Conservation (phyloP, 2,113 vertebrate species). For the Larimichthys crocea region DNA sequence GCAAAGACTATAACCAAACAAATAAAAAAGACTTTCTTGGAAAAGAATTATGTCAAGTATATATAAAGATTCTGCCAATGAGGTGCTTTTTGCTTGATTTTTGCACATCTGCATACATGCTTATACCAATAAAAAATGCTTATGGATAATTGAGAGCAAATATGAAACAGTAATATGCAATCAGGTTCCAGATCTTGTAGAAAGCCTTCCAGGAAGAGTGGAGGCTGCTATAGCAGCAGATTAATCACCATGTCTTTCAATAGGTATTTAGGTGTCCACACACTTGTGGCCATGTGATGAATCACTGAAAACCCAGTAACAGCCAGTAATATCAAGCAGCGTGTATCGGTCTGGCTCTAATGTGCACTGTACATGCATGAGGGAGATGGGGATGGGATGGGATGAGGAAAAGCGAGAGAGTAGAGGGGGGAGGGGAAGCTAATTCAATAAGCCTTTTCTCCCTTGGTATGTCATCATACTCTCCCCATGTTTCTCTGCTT, state of each 20-base stretch:
- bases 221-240: not conserved
- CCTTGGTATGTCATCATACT: conserved; percentile 38
- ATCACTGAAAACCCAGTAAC: not conserved
- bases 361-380: conserved; percentile 26
- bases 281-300: not conserved
- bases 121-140: no score
- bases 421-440: conserved; percentile 12
- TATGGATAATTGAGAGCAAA: no score
- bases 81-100: no score
- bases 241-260: not conserved
- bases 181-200: not conserved
- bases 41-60: no score
- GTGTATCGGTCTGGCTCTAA: not conserved
- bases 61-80: no score
- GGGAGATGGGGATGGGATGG: not conserved
- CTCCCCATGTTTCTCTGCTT: conserved; percentile 1
- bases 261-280: not conserved
- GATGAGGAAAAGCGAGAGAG: not conserved
- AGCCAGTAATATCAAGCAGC: not conserved
- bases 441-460: conserved; percentile 45
- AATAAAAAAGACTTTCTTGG: no score
- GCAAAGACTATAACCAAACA: no score
- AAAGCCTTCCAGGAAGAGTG: not conserved
- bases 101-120: no score
- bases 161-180: not conserved